Percentiles rank a stretch among this genome's conserved stretches.
Conservation (phyloP, 1,140 invertebrate genomes). For the Drosophila subobscura region DNA sequence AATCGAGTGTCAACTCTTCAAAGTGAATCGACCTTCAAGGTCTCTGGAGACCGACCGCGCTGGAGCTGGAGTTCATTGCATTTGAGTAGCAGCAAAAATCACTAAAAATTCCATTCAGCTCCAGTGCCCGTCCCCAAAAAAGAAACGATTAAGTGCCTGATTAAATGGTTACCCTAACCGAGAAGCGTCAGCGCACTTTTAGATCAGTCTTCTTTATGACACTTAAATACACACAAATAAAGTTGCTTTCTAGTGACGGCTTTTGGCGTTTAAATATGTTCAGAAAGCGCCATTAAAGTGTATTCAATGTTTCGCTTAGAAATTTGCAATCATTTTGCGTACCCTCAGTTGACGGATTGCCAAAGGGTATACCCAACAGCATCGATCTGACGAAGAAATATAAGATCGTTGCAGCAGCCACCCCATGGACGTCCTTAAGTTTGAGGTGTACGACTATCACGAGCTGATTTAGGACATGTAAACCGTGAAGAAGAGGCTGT, state of each 20-base stretch:
- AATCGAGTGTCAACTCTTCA: too few relatives aligned
- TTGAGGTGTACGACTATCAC: conserved; percentile 36
- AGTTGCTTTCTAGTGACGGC: too few relatives aligned
- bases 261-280: too few relatives aligned
- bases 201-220: too few relatives aligned
- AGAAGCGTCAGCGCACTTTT: not conserved
- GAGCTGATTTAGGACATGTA: conserved; percentile 20
- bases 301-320: too few relatives aligned
- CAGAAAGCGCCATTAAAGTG: too few relatives aligned
- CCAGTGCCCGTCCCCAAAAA: conserved; percentile 1
- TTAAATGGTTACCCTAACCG: conserved; percentile 5
- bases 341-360: too few relatives aligned
- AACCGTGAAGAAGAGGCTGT: conserved; percentile 28
- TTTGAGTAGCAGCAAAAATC: conserved; percentile 11
- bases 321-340: too few relatives aligned
- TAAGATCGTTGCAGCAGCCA: not conserved
- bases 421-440: conserved; percentile 23
- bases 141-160: conserved; percentile 12
- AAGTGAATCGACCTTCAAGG: conserved; percentile 14
- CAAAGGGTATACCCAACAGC: too few relatives aligned
- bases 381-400: too few relatives aligned
- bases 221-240: too few relatives aligned
- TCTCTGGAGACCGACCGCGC: not conserved
- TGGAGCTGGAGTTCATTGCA: conserved; percentile 22
- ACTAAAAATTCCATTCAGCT: conserved; percentile 14